Base-by-base conservation (phyloP, 1,140 invertebrate species). In the Drosophila kohkoa region DNA sequence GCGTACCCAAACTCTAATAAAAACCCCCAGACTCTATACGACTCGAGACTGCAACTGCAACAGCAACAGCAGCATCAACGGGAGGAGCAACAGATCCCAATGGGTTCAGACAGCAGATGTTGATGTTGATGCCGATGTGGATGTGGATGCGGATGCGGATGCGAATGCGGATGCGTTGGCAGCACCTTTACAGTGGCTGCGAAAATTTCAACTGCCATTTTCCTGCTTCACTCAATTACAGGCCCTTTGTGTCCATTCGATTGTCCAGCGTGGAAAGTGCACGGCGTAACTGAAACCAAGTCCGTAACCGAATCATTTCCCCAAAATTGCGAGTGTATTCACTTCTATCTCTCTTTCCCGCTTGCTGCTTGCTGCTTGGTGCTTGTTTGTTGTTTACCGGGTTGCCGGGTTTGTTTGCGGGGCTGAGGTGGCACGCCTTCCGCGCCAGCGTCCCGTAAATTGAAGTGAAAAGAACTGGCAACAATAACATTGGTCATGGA, bases 211-310 rank as follows among this genome's bases (percentile, higher is more conserved):
- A 77, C 66, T 75, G 48, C 65, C 63, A 66, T 74, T 81, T 73
- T 77, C 57, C 62, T 67, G 82, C 81, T 74, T 67, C 83, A 87
- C 83, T 87, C 82, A 82, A 88, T 87, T 87, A 88, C 79, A 87
- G 76, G 79, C 62, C 81, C 82, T 87, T 88, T 87, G 82, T 88
- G 76, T 64, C 66, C 55, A 52, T 72, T 63, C 62, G 69, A 72
- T 74, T 73, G 70, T 66, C 71, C 45, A 52, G 52, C 41, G 52
- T 35, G 45, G 51, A 49, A 67, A 66, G 68, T 57, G 67, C 75
- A 54, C 3, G 30, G 11, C 16, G 81, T 48, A 86, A 87, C 82
- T 80, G 79, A 87, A 79, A 79, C 83, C 82, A 73, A 70, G 60
- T 70, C 49, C 82, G 83, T 77, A 77, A 79, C 82, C 83, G 77